A percentile compares a stretch with the other conserved stretches of the same genome.
These are phyloP conservation scores for Gavialis gangeticus DNA, from an alignment of 2,113 vertebrate species.

Conservation along the genomic window DNA sequence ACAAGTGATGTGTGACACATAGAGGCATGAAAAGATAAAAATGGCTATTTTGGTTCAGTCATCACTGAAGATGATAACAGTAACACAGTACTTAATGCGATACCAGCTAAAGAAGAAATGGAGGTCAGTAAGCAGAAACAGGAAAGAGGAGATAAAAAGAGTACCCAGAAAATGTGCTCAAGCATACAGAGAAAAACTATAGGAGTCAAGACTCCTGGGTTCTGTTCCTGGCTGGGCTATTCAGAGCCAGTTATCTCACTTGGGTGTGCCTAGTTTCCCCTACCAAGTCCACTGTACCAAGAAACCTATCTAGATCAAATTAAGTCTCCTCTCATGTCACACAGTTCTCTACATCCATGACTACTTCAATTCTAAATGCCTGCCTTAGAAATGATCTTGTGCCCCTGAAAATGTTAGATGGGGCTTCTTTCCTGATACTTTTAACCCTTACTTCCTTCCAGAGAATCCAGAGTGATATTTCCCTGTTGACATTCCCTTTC, in stretches of 20 bases:
- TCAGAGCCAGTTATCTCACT: background rate
- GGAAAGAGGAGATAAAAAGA: background rate
- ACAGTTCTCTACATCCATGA: background rate
- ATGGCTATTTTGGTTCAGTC: constrained; percentile 46
- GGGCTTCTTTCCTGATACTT: background rate
- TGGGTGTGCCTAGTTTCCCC: background rate
- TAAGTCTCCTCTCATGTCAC: too few species aligned
- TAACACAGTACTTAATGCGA: constrained; percentile 21
- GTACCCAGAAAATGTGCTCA: background rate
- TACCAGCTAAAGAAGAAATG: constrained; percentile 57
- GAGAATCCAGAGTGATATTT: background rate
- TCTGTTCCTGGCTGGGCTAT: background rate
- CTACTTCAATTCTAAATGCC: background rate
- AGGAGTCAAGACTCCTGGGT: background rate
- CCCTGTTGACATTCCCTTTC: too few species aligned
- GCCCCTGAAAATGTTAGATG: background rate
- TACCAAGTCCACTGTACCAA: background rate
- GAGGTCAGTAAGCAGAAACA: constrained; percentile 58
- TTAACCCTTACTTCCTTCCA: background rate
- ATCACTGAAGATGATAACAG: constrained; percentile 42
- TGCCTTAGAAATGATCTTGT: background rate
- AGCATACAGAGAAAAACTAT: background rate
- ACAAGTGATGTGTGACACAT: constrained; percentile 55
- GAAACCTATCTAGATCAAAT: background rate
- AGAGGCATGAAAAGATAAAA: constrained; percentile 52